A percentile compares a stretch with the other conserved stretches of the same genome.
These are phyloP conservation scores for Fistularia tabacaria DNA, from an alignment of 2,797 vertebrate species.

Conservation along the genomic window DNA sequence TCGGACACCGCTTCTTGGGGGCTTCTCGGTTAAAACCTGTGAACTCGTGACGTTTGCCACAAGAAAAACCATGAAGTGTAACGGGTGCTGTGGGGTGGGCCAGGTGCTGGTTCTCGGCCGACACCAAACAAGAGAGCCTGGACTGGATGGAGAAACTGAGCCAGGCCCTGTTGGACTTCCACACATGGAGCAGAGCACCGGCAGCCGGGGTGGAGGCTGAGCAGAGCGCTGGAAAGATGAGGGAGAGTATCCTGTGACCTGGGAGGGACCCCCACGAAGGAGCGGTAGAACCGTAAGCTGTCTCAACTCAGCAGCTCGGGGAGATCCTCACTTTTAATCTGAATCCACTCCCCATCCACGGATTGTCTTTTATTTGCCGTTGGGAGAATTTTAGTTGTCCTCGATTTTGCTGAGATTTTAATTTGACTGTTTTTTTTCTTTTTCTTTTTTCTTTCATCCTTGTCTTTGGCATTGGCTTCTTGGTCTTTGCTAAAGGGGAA, in stretches of 20 bases:
- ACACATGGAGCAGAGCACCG: conserved; percentile 67
- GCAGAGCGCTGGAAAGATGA: conserved; percentile 35
- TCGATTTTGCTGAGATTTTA: conserved; percentile 21
- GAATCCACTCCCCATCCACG: conserved; percentile 26
- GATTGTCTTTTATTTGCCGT: conserved; percentile 33
- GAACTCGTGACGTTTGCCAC: background rate
- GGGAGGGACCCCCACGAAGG: too few relatives aligned
- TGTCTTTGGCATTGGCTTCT: conserved; percentile 32
- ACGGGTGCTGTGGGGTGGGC: too few relatives aligned
- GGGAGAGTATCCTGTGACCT: conserved; percentile 69
- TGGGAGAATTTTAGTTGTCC: conserved; percentile 28
- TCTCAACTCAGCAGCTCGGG: too few relatives aligned
- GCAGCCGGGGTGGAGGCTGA: conserved; percentile 8
- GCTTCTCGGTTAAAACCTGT: background rate
- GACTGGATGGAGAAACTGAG: conserved; percentile 79
- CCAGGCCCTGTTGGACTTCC: conserved; percentile 74
- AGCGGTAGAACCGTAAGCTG: too few relatives aligned
- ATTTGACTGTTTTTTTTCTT: conserved; percentile 11
- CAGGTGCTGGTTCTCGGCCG: conserved; percentile 81
- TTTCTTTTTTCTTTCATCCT: conserved; percentile 1
- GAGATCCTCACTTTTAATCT: conserved; percentile 25
- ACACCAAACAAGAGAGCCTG: conserved; percentile 72
- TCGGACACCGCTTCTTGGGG: too few relatives aligned
- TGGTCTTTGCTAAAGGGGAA: conserved; percentile 12
- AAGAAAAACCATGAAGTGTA: too few relatives aligned